Conservation (phyloP, 2,797 vertebrate genomes). For the Xyrichtys novacula region DNA sequence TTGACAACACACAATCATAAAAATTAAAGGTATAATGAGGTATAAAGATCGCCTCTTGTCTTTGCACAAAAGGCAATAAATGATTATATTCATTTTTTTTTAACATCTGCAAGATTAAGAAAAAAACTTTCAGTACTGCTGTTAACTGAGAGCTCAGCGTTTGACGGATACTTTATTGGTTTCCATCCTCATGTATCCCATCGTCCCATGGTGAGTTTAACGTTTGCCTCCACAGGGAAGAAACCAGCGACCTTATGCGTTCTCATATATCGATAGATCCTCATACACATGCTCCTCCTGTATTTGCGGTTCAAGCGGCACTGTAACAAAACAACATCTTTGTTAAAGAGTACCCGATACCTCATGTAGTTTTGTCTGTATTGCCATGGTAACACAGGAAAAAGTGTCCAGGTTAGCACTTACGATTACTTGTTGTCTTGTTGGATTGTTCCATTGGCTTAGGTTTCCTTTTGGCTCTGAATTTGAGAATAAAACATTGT, state of each 20-base stretch:
- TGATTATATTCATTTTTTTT: background rate
- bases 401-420: background rate
- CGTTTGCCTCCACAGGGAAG: constrained; percentile 7
- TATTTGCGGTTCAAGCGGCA: background rate
- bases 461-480: background rate
- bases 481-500: background rate
- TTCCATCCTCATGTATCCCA: background rate
- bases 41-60: too few relatives aligned
- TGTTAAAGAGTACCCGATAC: too few relatives aligned
- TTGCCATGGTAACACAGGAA: background rate
- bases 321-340: background rate
- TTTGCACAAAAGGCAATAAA: background rate
- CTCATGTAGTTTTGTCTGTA: background rate
- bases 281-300: background rate
- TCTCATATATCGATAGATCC: background rate
- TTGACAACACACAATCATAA: background rate
- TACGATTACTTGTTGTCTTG: background rate
- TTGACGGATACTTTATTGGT: too few relatives aligned
- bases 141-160: background rate
- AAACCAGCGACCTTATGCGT: background rate
- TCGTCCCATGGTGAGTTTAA: background rate
- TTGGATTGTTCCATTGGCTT: background rate
- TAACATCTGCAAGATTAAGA: background rate
- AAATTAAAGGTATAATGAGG: too few relatives aligned
- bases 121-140: background rate